phyloP scores from a whole-genome alignment of 2,113 vertebrate species.

The Ictalurus furcatus region DNA sequence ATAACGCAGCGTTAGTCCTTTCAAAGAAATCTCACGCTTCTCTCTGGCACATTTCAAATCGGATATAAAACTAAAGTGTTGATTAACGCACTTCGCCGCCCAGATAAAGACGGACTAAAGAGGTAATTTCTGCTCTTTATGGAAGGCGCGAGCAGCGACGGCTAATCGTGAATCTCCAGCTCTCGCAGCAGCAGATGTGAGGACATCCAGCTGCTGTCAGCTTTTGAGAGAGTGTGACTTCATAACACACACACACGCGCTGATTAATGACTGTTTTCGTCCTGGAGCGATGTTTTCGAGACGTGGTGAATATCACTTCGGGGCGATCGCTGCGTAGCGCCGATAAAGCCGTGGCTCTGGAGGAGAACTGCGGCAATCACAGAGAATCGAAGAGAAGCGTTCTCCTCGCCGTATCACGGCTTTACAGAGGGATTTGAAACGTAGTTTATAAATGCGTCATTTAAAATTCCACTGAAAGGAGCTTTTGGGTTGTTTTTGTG shows the following conservation, averaged over 20 bases:
- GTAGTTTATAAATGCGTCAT: not conserved
- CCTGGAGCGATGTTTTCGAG: conserved; percentile 25
- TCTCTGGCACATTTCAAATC: not conserved
- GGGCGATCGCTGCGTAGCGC: not conserved
- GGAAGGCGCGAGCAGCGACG: not conserved
- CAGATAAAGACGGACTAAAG: not conserved
- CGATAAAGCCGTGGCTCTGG: conserved; percentile 12
- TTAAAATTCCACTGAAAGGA: not conserved
- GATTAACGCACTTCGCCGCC: not conserved
- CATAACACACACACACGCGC: conserved; percentile 1
- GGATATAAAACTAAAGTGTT: not conserved
- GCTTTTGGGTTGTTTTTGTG: too few species aligned
- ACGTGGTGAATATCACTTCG: conserved; percentile 13
- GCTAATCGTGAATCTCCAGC: conserved; percentile 21
- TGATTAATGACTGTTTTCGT: conserved; percentile 50
- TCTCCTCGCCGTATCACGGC: not conserved
- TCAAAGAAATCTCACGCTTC: not conserved
- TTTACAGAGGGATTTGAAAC: not conserved
- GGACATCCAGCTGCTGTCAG: conserved; percentile 42
- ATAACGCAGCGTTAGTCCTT: not conserved
- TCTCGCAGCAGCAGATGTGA: conserved; percentile 35
- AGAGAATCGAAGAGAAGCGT: not conserved
- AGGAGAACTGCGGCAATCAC: not conserved
- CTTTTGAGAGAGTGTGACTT: conserved; percentile 30
- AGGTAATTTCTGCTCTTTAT: not conserved